Conservation (phyloP, 2,888 invertebrate species). For the Ormyrus pomaceus region DNA sequence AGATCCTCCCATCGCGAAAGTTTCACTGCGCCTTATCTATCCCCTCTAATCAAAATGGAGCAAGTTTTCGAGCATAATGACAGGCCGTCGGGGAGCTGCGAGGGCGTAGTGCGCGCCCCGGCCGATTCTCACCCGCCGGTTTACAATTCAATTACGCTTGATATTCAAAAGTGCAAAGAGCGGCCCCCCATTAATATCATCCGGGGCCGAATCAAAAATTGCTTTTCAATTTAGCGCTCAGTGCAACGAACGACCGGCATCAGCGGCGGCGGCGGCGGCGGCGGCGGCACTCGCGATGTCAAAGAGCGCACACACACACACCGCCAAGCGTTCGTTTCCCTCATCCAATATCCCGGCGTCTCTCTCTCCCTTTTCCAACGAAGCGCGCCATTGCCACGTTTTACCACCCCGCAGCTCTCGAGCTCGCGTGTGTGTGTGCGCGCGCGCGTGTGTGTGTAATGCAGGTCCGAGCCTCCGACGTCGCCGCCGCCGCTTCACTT, state of each 20-base stretch:
- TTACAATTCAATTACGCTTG: too few relatives aligned
- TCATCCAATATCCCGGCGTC: conserved; percentile 35
- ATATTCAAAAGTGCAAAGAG: neutral
- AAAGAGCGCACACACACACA: neutral
- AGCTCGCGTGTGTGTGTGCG: neutral
- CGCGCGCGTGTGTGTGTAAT: conserved; percentile 5
- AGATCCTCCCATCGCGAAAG: too few relatives aligned
- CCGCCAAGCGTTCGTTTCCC: conserved; percentile 15
- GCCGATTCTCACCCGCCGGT: too few relatives aligned
- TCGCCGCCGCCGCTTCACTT: neutral
- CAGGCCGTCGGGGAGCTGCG: neutral
- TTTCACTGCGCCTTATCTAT: too few relatives aligned
- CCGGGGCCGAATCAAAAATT: conserved; percentile 42
- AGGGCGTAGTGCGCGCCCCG: neutral
- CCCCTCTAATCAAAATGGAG: too few relatives aligned
- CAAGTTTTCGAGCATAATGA: too few relatives aligned
- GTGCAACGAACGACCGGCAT: neutral
- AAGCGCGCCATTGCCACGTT: conserved; percentile 14
- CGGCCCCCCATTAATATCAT: conserved; percentile 30
- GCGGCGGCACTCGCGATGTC: neutral
- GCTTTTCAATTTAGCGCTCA: conserved; percentile 47
- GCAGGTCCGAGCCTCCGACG: conserved; percentile 29
- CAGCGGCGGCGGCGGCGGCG: neutral
- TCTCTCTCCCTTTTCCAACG: conserved; percentile 18
- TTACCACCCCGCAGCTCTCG: conserved; percentile 11